phyloP scores from a whole-genome alignment of 2,888 invertebrate species.

The Cotesia congregata region DNA sequence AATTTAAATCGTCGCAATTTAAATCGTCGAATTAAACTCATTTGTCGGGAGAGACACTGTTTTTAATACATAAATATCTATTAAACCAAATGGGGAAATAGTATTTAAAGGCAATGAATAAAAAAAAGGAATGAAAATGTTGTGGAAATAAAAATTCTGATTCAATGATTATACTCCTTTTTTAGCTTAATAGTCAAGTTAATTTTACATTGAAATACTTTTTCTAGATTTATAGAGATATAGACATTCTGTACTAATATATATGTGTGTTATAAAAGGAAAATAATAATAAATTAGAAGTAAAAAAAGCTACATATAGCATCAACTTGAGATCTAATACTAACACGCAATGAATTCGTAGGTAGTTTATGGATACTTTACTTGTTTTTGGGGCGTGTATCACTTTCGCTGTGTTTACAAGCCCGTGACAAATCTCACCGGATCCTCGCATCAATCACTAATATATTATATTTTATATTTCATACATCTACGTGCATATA shows the following conservation, averaged over 20 bases:
- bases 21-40: background rate
- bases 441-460: constrained; percentile 56
- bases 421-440: constrained; percentile 59
- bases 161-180: constrained; percentile 2
- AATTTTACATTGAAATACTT: constrained; percentile 10
- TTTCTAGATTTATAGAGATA: background rate
- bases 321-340: background rate
- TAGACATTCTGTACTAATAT: background rate
- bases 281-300: background rate
- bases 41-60: background rate
- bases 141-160: background rate
- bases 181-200: constrained; percentile 5
- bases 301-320: background rate
- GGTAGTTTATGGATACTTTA: background rate
- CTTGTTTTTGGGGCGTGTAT: constrained; percentile 46
- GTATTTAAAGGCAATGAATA: background rate
- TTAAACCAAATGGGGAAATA: background rate
- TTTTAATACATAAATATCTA: constrained; percentile 9
- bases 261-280: background rate
- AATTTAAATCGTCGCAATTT: too few species aligned
- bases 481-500: constrained; percentile 21
- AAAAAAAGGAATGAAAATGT: background rate
- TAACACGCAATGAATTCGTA: constrained; percentile 22
- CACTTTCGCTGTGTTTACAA: constrained; percentile 63
- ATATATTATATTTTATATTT: background rate